phyloP scores from a whole-genome alignment of 2,113 vertebrate genomes.

The Anolis sagrei region DNA sequence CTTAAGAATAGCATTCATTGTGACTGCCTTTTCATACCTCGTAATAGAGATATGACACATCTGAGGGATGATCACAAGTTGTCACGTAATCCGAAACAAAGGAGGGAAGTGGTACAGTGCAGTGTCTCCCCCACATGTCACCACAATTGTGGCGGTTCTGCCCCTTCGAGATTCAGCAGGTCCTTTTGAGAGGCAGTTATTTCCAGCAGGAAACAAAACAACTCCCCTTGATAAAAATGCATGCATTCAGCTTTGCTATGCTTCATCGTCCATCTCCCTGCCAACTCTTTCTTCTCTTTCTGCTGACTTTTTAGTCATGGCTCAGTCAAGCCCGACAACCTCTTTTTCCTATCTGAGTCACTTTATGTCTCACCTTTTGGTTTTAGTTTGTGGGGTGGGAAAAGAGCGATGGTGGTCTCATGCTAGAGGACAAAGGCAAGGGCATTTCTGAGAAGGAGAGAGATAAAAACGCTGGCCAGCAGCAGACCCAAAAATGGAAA shows the following conservation, averaged over 20 bases:
- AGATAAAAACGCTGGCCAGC: slow-evolving; percentile 11
- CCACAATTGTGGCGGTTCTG: not conserved
- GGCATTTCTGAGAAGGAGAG: slow-evolving; percentile 21
- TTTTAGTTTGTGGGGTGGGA: not conserved
- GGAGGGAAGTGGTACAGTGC: not conserved
- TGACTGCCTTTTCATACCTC: not conserved
- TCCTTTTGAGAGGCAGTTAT: not conserved
- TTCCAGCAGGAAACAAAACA: not conserved
- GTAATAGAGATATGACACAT: not conserved
- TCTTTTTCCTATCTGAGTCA: slow-evolving; percentile 7
- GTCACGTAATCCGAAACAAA: not conserved
- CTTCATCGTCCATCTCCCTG: not conserved
- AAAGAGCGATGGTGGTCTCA: not conserved
- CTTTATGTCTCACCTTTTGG: slow-evolving; percentile 16
- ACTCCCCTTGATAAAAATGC: not conserved
- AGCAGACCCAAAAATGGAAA: slow-evolving; percentile 32
- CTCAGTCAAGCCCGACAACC: slow-evolving; percentile 18
- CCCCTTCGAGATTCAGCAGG: not conserved
- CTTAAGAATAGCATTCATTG: not conserved
- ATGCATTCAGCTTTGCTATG: not conserved
- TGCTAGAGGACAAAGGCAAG: slow-evolving; percentile 1
- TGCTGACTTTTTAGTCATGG: not conserved
- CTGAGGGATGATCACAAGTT: not conserved
- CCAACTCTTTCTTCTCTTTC: not conserved
- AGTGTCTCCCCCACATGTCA: too few species aligned